Evolutionary conservation across 2,113 vertebrate genomes (phyloP).

Genomic region (Montifringilla adamsi): DNA sequence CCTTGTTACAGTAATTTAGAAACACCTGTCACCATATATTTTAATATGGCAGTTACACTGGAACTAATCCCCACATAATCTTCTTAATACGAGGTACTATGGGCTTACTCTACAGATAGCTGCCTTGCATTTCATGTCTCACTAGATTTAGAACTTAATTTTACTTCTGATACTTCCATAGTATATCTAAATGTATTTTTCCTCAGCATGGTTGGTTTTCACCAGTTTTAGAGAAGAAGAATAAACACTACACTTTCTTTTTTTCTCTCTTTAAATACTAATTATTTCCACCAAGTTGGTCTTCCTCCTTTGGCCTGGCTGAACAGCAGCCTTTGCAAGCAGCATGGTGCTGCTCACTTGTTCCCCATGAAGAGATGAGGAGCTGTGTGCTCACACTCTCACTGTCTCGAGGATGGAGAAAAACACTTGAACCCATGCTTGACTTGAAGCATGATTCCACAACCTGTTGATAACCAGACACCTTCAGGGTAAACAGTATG

Average conservation of each 20-base stretch:
- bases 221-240: neutral
- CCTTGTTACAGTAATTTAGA: slow-evolving; percentile 56
- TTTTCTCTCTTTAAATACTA: neutral
- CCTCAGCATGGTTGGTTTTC: neutral
- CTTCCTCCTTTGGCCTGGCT: neutral
- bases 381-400: neutral
- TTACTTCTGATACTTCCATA: neutral
- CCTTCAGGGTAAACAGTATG: neutral
- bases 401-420: neutral
- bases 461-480: neutral
- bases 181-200: neutral
- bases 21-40: slow-evolving; percentile 63
- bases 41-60: slow-evolving; percentile 27
- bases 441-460: neutral
- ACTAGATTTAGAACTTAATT: slow-evolving; percentile 1
- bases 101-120: neutral
- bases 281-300: neutral
- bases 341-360: neutral
- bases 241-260: neutral
- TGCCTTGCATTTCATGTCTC: slow-evolving; percentile 25
- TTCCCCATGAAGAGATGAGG: neutral
- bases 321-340: neutral
- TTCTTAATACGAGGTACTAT: neutral
- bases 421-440: neutral
- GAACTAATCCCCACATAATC: slow-evolving; percentile 57